phyloP scores from a whole-genome alignment of 2,113 vertebrate genomes.

The Oreochromis aureus region DNA sequence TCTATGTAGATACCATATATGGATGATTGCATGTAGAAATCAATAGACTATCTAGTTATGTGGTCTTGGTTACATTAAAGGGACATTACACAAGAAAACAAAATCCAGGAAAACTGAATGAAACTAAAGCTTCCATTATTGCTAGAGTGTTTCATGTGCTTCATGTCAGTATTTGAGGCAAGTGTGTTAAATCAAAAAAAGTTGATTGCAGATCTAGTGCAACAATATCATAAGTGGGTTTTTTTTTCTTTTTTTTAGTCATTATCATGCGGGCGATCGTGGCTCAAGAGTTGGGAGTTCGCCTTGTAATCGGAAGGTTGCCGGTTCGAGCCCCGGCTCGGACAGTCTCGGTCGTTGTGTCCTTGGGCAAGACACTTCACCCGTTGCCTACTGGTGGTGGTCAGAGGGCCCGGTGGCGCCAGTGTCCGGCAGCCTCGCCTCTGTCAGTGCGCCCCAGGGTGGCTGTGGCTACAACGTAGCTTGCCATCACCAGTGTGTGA shows the following conservation, averaged over 20 bases:
- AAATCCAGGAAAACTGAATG: neutral
- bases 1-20: neutral
- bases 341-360: too few species aligned
- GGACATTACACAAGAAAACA: neutral
- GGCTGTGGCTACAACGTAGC: too few species aligned
- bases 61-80: neutral
- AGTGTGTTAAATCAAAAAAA: neutral
- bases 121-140: neutral
- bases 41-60: neutral
- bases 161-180: neutral
- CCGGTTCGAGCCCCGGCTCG: too few species aligned
- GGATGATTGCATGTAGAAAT: neutral
- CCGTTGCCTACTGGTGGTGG: too few species aligned
- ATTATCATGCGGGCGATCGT: neutral
- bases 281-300: too few species aligned
- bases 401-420: too few species aligned
- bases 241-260: neutral
- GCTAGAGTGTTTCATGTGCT: neutral
- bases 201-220: neutral
- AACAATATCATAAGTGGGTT: rapidly evolving
- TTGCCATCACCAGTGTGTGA: too few species aligned
- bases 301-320: too few species aligned
- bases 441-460: too few species aligned
- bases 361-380: too few species aligned
- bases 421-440: too few species aligned